Evolutionary conservation across 2,113 vertebrate species (phyloP).

Genomic region (Puma concolor): DNA sequence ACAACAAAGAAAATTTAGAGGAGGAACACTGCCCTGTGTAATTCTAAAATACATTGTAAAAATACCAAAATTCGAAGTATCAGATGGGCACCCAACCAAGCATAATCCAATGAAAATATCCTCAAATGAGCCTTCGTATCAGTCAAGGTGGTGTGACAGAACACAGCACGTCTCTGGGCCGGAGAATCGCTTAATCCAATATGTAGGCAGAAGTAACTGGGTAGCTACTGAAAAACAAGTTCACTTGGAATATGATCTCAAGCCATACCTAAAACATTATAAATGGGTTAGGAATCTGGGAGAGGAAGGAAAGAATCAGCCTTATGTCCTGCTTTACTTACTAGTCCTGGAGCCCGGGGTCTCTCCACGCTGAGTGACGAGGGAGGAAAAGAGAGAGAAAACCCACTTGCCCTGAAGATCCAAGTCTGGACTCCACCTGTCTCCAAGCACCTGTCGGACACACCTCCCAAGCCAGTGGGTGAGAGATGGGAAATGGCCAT

Average conservation of each 20-base stretch:
- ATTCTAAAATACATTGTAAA: neutral
- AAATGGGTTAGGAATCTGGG: neutral
- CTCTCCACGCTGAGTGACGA: neutral
- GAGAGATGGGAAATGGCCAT: accelerated
- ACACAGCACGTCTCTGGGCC: accelerated
- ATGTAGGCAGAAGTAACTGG: too few species aligned
- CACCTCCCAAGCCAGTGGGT: too few species aligned
- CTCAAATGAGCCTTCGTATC: neutral
- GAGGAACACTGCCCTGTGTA: neutral
- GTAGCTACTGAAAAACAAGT: neutral
- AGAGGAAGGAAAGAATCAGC: neutral
- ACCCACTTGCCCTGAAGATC: neutral
- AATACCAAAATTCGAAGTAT: neutral
- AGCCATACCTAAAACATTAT: accelerated
- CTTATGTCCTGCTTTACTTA: neutral
- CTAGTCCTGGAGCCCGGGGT: neutral
- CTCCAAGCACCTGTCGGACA: neutral
- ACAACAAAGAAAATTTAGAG: neutral
- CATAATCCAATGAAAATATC: too few species aligned
- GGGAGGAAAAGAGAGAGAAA: neutral
- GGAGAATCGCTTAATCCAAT: neutral
- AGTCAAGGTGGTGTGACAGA: too few species aligned
- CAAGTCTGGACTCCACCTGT: neutral
- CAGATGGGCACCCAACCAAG: accelerated
- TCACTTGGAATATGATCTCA: neutral